Conservation (phyloP, 2,888 invertebrate species). For the Gerris lacustris region DNA sequence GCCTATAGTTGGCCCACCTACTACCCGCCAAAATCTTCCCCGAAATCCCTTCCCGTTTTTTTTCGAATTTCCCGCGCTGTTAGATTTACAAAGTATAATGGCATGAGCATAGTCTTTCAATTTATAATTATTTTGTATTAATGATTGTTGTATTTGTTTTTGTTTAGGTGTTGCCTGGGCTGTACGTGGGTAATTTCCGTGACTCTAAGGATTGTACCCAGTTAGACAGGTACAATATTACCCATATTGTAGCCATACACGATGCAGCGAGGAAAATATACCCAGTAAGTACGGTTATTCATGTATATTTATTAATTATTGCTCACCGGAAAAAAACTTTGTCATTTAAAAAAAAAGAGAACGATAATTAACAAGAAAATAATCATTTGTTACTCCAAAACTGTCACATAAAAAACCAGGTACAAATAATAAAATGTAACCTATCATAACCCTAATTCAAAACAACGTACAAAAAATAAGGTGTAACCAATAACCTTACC, state of each 20-base stretch:
- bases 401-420: no score
- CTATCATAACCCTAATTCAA: no score
- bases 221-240: constrained; percentile 77
- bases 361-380: no score
- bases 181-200: constrained; percentile 90
- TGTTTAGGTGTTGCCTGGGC: constrained; percentile 75
- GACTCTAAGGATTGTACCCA: constrained; percentile 88
- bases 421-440: no score
- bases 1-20: no score
- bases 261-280: constrained; percentile 81
- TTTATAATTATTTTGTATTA: neutral
- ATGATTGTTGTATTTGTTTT: constrained; percentile 12
- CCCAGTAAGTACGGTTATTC: constrained; percentile 49
- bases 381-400: no score
- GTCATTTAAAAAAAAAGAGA: neutral
- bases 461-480: no score
- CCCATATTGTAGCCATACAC: constrained; percentile 90
- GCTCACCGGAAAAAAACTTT: neutral
- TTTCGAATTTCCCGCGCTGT: no score
- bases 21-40: no score
- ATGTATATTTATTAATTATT: neutral
- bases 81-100: no score
- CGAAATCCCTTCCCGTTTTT: neutral
- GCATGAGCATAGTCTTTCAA: neutral
- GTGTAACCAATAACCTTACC: no score